phyloP scores from a whole-genome alignment of 2,113 vertebrate species.

The Podarcis muralis region DNA sequence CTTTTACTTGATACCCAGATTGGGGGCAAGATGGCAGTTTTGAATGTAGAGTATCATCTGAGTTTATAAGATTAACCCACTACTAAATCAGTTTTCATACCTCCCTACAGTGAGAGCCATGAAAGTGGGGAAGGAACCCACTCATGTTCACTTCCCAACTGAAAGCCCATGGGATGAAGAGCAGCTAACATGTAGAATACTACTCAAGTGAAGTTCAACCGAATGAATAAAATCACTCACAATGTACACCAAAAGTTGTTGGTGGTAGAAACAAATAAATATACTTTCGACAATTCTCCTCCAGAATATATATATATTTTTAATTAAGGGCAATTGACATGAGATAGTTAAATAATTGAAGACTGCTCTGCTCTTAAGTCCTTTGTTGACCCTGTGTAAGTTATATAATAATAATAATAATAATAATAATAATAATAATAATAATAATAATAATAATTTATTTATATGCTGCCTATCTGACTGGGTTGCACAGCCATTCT shows the following conservation, averaged over 20 bases:
- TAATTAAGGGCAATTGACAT: neutral
- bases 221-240: neutral
- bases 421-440: too few species aligned
- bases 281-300: neutral
- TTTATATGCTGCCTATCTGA: too few species aligned
- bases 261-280: neutral
- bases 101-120: neutral
- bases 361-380: neutral
- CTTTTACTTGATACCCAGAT: neutral
- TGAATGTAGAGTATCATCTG: neutral
- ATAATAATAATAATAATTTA: too few species aligned
- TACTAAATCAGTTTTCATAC: neutral
- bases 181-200: neutral
- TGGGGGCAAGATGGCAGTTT: neutral
- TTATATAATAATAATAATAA: neutral
- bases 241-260: neutral
- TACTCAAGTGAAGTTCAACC: neutral
- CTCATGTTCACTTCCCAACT: neutral
- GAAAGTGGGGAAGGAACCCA: neutral
- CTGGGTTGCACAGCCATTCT: too few species aligned
- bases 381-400: neutral
- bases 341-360: neutral
- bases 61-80: neutral
- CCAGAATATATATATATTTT: neutral
- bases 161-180: neutral